A percentile compares a stretch with the other conserved stretches of the same genome.
These are phyloP conservation scores for Antennarius striatus DNA, from an alignment of 2,113 vertebrate species.

Conservation along the genomic window DNA sequence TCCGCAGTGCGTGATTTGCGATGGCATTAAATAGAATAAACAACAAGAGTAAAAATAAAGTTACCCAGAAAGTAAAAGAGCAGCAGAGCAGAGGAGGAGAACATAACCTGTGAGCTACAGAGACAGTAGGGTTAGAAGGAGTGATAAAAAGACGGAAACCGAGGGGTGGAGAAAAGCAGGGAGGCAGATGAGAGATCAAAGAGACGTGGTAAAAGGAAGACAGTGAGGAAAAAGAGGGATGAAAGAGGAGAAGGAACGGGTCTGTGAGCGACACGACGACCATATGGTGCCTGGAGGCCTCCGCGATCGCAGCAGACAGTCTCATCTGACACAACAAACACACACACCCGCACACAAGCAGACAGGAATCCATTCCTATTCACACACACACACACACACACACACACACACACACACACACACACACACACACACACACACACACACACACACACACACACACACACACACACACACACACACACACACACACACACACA, in stretches of 20 bases:
- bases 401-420: slow-evolving; percentile 29
- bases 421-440: slow-evolving; percentile 40
- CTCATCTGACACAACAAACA: slow-evolving; percentile 40
- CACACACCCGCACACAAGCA: background rate
- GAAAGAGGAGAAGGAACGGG: slow-evolving; percentile 41
- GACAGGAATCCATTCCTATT: too few relatives aligned
- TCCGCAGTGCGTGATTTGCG: too few relatives aligned
- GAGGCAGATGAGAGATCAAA: slow-evolving; percentile 38
- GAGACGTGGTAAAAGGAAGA: slow-evolving; percentile 18
- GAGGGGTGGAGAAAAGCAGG: slow-evolving; percentile 1
- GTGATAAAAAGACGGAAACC: slow-evolving; percentile 30
- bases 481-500: slow-evolving; percentile 25
- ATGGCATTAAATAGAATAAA: background rate
- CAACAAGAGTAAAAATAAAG: background rate
- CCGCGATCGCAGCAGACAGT: slow-evolving; percentile 48
- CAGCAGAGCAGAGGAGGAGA: slow-evolving; percentile 17
- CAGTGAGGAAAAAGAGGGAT: slow-evolving; percentile 26
- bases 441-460: slow-evolving; percentile 30
- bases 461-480: slow-evolving; percentile 18
- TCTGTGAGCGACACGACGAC: slow-evolving; percentile 48
- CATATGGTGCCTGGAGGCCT: slow-evolving; percentile 65
- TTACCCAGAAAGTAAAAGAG: background rate
- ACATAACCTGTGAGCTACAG: slow-evolving; percentile 25
- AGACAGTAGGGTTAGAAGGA: slow-evolving; percentile 5
- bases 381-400: slow-evolving; percentile 34